Evolutionary conservation across 2,797 vertebrate species (phyloP).

Genomic region (Sebastes matsubarae): DNA sequence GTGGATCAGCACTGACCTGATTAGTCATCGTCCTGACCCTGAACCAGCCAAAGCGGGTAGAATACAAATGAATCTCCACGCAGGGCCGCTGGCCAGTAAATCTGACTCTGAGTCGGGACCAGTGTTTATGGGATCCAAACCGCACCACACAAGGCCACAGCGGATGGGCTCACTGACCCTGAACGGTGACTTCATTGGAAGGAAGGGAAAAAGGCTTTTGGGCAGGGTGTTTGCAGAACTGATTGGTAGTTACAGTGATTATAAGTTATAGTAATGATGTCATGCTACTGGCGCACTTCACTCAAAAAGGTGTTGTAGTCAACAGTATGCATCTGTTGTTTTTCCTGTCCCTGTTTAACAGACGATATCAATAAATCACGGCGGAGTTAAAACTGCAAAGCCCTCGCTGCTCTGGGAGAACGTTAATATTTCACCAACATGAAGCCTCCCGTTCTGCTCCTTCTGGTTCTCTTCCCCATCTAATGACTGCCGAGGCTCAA

Average conservation of each 20-base stretch:
- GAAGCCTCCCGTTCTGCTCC: slow-evolving; percentile 18
- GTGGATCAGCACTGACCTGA: slow-evolving; percentile 69
- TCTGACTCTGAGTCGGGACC: slow-evolving; percentile 74
- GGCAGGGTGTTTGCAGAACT: slow-evolving; percentile 39
- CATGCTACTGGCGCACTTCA: background rate
- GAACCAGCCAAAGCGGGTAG: slow-evolving; percentile 60
- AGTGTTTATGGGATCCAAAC: slow-evolving; percentile 72
- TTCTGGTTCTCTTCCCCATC: slow-evolving; percentile 39
- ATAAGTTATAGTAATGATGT: slow-evolving; percentile 33
- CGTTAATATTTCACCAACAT: slow-evolving; percentile 61
- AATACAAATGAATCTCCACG: slow-evolving; percentile 69
- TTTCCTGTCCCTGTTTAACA: slow-evolving; percentile 5
- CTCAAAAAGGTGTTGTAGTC: slow-evolving; percentile 29
- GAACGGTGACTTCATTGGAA: slow-evolving; percentile 58
- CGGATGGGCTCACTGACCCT: slow-evolving; percentile 54
- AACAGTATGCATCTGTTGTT: slow-evolving; percentile 11
- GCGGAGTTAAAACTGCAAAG: slow-evolving; percentile 30
- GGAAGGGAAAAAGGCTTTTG: slow-evolving; percentile 38
- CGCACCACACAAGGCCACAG: slow-evolving; percentile 63
- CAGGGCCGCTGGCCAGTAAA: slow-evolving; percentile 60
- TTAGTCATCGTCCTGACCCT: slow-evolving; percentile 73
- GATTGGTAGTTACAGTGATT: slow-evolving; percentile 51
- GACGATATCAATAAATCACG: slow-evolving; percentile 48
- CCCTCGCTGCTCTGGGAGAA: slow-evolving; percentile 22
- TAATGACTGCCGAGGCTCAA: slow-evolving; percentile 43